Evolutionary conservation across 2,797 vertebrate species (phyloP), one percentile per base, ranked within the genome.

Genomic region (Chelmon rostratus): DNA sequence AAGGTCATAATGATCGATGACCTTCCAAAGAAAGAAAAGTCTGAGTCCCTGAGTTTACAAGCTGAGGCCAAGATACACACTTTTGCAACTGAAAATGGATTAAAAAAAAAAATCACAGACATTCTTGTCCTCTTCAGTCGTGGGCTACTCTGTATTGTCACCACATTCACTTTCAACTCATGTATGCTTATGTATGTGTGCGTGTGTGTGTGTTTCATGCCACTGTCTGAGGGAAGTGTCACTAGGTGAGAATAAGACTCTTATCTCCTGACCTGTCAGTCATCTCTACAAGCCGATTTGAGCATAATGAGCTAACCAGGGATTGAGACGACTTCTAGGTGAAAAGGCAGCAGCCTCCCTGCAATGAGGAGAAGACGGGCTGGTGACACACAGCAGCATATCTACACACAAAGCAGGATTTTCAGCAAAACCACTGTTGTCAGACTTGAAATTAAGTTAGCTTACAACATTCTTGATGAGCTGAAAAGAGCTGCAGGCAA

Each of bases 281-380:
- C 66, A 52, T 83, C 70, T 59, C 67, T n/a, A 46, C 72, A 81
- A 91, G 76, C 79, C 46, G 61, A 73, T 88, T 87, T 58, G 59
- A 78, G 49, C 90, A 79, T 88, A 89, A 90, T 74, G 73, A 89
- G 86, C 69, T 89, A 73, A 86, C 25, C 1, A 0, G 42, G 68
- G 67, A 87, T 76, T 74, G 78, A 78, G 77, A 59, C 58, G 2
- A 73, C 53, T 25, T 59, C 5, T 44, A 46, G 64, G 78, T 81
- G 74, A 73, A 52, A 81, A 83, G 73, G 25, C 42, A 8, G 3
- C 11, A 15, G 38, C 65, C 49, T 31, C 50, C 71, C 59, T 11
- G 28, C 11, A 10, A 12, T 6, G 63, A 65, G 23, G 63, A 65
- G 23, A 63, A 40, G 61, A 68, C 50, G 63, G 31, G 21, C 37